Conservation (phyloP, 2,888 invertebrate genomes). For the Spilosoma lubricipeda region DNA sequence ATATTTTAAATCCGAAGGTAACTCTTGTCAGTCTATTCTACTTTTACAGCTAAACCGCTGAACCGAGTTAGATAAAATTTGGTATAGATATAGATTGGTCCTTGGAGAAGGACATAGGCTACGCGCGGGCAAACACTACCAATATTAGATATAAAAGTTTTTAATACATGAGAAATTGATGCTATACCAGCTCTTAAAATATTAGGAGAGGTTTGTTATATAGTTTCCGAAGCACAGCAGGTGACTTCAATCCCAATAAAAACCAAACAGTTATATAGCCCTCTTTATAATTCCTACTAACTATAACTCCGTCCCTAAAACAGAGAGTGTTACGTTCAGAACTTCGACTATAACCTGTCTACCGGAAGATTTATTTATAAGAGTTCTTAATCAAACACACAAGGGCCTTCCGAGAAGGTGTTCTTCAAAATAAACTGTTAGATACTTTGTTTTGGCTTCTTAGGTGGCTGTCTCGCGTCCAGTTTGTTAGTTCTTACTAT, state of each 20-base stretch:
- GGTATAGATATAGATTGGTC: no score
- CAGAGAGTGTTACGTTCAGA: conserved; percentile 38
- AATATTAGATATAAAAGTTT: neutral
- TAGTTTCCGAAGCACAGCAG: conserved; percentile 10
- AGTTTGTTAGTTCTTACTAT: conserved; percentile 60
- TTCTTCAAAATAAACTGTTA: conserved; percentile 68
- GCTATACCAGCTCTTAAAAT: neutral
- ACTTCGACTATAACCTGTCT: conserved; percentile 55
- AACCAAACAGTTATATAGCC: conserved; percentile 20
- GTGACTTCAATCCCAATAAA: conserved; percentile 18
- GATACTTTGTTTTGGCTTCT: conserved; percentile 78
- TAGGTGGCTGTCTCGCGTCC: conserved; percentile 71
- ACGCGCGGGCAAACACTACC: no score
- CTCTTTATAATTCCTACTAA: conserved; percentile 21
- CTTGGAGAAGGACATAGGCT: no score
- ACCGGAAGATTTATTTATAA: conserved; percentile 68
- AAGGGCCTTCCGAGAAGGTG: conserved; percentile 72
- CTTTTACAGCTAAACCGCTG: no score
- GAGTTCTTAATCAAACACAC: conserved; percentile 76
- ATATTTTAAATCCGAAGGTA: no score
- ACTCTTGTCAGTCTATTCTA: no score
- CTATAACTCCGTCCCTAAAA: conserved; percentile 23
- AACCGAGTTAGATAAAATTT: no score
- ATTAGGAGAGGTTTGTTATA: neutral
- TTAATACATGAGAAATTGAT: neutral